Conservation (phyloP, 1,140 invertebrate genomes). For the Trichonephila clavata region DNA sequence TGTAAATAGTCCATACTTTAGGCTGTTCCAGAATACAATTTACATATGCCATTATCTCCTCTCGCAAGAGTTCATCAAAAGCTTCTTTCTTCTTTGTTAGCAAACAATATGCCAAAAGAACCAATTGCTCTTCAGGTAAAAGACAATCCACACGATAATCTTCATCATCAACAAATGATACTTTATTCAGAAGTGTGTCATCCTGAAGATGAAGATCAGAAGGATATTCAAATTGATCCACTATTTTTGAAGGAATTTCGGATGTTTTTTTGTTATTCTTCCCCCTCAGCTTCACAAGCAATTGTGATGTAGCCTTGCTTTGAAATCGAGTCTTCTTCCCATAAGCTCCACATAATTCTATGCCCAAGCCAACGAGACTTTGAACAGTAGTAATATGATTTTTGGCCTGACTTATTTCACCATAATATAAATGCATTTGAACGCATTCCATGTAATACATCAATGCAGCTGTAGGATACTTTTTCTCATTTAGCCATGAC, state of each 20-base stretch:
- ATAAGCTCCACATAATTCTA: conserved; percentile 87
- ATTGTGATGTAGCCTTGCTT: conserved; percentile 88
- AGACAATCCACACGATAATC: conserved; percentile 83
- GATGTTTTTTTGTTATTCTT: conserved; percentile 76
- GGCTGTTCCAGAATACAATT: conserved; percentile 81
- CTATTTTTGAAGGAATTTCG: conserved; percentile 71
- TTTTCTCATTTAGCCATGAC: conserved; percentile 71
- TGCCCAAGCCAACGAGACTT: conserved; percentile 84
- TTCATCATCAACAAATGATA: conserved; percentile 86
- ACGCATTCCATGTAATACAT: conserved; percentile 86
- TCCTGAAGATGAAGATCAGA: conserved; percentile 88
- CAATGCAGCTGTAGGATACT: conserved; percentile 83
- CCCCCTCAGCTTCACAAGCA: conserved; percentile 86
- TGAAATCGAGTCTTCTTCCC: conserved; percentile 96
- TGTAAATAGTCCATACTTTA: conserved; percentile 83
- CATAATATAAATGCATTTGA: conserved; percentile 88
- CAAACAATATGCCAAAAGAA: conserved; percentile 89
- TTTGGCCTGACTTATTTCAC: conserved; percentile 86
- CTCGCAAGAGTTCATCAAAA: conserved; percentile 88
- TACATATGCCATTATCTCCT: conserved; percentile 89
- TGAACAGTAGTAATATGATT: conserved; percentile 86
- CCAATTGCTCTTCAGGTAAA: conserved; percentile 88
- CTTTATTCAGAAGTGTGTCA: conserved; percentile 90
- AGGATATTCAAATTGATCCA: conserved; percentile 79
- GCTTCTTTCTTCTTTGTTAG: conserved; percentile 86